A percentile compares a stretch with the other conserved stretches of the same genome.
These are phyloP conservation scores for Aphrocallistes beatrix DNA, from an alignment of 37 sponge, comb jelly and placozoan genomes.

Conservation along the genomic window DNA sequence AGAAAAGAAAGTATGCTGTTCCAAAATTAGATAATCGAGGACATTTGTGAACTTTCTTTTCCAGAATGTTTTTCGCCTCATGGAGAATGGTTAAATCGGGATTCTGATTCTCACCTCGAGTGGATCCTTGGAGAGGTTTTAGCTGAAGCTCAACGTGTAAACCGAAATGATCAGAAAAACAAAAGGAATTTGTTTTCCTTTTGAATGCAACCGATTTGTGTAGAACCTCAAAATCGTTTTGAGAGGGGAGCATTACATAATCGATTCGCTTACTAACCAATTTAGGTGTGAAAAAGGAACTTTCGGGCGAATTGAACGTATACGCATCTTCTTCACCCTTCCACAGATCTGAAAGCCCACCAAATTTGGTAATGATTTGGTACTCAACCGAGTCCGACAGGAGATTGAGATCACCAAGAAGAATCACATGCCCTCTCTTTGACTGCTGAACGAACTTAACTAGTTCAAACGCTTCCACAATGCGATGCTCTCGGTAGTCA, in stretches of 20 bases:
- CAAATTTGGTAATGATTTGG: neutral
- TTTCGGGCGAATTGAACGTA: neutral
- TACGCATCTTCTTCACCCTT: neutral
- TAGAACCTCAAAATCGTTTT: neutral
- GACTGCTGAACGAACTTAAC: neutral
- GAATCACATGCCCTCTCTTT: neutral
- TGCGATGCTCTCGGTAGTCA: neutral
- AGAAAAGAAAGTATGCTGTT: neutral
- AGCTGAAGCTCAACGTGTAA: neutral
- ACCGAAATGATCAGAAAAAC: slow-evolving; percentile 6
- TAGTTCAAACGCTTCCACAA: neutral
- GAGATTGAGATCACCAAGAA: neutral
- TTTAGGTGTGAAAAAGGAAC: neutral
- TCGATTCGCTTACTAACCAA: neutral
- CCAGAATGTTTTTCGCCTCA: neutral
- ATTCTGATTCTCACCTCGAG: neutral
- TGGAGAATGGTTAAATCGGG: neutral
- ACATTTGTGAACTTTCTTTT: neutral
- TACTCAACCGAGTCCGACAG: neutral
- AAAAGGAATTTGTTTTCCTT: neutral
- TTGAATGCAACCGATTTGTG: neutral
- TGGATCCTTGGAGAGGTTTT: no score
- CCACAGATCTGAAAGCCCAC: neutral
- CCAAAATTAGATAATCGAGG: neutral
- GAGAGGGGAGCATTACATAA: neutral